phyloP scores from a whole-genome alignment of 1,140 invertebrate genomes.

The Trigoniulus corallinus region DNA sequence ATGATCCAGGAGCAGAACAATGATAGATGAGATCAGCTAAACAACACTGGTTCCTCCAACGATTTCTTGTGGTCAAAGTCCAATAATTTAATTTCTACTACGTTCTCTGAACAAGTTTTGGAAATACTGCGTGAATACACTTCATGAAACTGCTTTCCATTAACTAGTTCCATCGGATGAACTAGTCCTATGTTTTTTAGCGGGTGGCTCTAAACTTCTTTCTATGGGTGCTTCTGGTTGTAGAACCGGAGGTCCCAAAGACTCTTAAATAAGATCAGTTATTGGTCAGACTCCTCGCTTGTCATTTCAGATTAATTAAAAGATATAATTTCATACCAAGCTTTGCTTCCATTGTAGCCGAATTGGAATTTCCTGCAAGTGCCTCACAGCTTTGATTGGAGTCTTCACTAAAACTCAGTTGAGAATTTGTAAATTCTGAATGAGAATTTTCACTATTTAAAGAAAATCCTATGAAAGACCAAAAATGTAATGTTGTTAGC shows the following conservation, averaged over 20 bases:
- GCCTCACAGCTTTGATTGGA: conserved; percentile 45
- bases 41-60: neutral
- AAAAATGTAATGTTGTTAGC: neutral
- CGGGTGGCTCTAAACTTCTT: neutral
- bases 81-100: neutral
- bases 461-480: conserved; percentile 51
- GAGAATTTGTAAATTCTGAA: conserved; percentile 53
- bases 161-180: neutral
- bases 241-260: neutral
- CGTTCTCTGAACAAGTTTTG: neutral
- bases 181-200: neutral
- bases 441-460: conserved; percentile 76
- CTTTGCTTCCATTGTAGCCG: neutral
- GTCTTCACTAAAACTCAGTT: conserved; percentile 72
- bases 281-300: neutral
- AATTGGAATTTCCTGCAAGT: neutral
- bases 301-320: too few relatives aligned
- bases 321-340: neutral
- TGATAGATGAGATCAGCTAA: neutral
- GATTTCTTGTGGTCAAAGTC: too few relatives aligned
- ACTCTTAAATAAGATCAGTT: neutral
- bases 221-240: neutral
- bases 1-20: neutral
- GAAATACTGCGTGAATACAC: neutral
- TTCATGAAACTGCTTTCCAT: neutral